phyloP scores from a whole-genome alignment of 2,888 invertebrate genomes.

The Rhagophthalmus giganteus region DNA sequence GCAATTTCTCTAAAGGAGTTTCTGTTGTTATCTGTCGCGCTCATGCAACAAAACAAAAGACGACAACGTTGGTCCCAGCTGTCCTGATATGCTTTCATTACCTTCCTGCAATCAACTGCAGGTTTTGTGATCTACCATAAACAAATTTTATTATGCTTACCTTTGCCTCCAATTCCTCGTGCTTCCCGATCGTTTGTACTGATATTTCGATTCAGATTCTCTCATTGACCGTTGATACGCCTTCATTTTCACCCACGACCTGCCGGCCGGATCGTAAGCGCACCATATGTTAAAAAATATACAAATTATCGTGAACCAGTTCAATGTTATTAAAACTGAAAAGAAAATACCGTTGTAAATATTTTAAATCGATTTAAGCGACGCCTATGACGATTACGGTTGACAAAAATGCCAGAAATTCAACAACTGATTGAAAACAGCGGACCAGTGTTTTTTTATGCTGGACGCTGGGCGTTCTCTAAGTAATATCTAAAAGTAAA shows the following conservation, averaged over 20 bases:
- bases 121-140: background rate
- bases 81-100: slow-evolving; percentile 82
- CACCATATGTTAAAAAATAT: slow-evolving; percentile 81
- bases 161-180: slow-evolving; percentile 84
- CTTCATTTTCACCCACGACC: slow-evolving; percentile 90
- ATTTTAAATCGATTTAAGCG: background rate
- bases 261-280: slow-evolving; percentile 83
- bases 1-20: slow-evolving; percentile 87
- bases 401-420: too few relatives aligned
- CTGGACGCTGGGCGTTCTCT: too few relatives aligned
- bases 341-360: slow-evolving; percentile 11
- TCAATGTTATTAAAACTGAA: slow-evolving; percentile 75
- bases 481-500: too few relatives aligned
- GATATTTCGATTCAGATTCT: slow-evolving; percentile 73
- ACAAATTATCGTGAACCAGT: slow-evolving; percentile 73
- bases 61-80: slow-evolving; percentile 86
- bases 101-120: slow-evolving; percentile 73
- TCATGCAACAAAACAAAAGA: slow-evolving; percentile 80
- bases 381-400: too few relatives aligned
- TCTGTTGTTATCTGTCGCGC: slow-evolving; percentile 74
- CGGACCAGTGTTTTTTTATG: too few relatives aligned
- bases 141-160: slow-evolving; percentile 54
- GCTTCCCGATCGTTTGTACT: slow-evolving; percentile 76
- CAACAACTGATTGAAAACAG: too few relatives aligned
- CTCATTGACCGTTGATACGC: slow-evolving; percentile 81